Base-by-base conservation (phyloP, 2,888 invertebrate genomes). In the Ormyrus pomaceus region DNA sequence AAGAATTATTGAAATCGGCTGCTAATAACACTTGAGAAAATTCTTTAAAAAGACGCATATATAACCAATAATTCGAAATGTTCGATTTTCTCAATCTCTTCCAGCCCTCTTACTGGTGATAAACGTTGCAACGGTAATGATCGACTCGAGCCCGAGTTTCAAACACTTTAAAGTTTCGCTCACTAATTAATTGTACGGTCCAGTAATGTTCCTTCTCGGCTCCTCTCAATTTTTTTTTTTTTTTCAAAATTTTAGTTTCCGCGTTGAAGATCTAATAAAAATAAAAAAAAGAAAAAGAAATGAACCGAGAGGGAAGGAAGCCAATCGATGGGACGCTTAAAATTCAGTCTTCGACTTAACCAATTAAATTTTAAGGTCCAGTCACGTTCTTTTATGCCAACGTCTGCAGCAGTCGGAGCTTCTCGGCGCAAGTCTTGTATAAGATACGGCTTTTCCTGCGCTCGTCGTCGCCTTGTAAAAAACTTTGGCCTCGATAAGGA, bases 331-430 rank as follows among this genome's bases (percentile, higher is more conserved):
- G 19, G 34, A 34, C 56, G 66, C 34, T 75, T 75, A 34, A 66
- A 66, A 74, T 74, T 74, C 74, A 66, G 75, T 46, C 50, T 45
- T 45, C 59, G 75, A 51, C 48, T 58, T n/a, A 51, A 75, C 58
- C 75, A 75, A 75, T 74, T 74, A 74, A 74, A 66, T 66, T 59
- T 75, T 75, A 59, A 68, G 75, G 66, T 68, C 66, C 68, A 46
- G 75, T 68, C 75, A 75, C 75, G 75, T 75, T 68, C 75, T 59
- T 75, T 66, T 51, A 34, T 74, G 45, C 55, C 70, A 58, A 56
- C 70, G 70, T 56, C 56, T 56, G 56, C 70, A 1, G n/a, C 10
- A 48, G 69, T n/a, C 45, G 56, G 34, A 45, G 10, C 69, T 69
- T 69, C n/a, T 13, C 45, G 46, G 11, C 50, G 58, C 59, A 59